A percentile compares a stretch with the other conserved stretches of the same genome.
These are phyloP conservation scores for Melanitta fusca DNA, from an alignment of 2,797 vertebrate species.

Conservation along the genomic window DNA sequence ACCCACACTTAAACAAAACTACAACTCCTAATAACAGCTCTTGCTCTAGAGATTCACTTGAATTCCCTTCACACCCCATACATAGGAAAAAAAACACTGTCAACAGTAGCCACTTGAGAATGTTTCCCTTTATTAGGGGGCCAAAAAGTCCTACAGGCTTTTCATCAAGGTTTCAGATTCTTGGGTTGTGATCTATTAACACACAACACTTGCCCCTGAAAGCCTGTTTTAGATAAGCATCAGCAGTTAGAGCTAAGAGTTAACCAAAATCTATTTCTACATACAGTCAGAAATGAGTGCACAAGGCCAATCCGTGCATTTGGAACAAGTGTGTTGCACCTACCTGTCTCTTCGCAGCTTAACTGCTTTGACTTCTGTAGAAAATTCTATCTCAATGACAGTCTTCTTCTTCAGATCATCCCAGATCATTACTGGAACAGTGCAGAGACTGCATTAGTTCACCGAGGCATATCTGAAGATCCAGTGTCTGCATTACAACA, in stretches of 20 bases:
- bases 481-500: neutral
- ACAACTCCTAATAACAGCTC: conserved; percentile 19
- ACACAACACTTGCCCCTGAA: neutral
- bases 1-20: neutral
- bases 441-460: neutral
- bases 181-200: neutral
- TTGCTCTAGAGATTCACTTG: neutral
- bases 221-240: neutral
- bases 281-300: neutral
- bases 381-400: conserved; percentile 98
- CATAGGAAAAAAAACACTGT: neutral
- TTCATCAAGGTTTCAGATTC: neutral
- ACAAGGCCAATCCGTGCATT: neutral
- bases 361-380: conserved; percentile 97
- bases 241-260: neutral
- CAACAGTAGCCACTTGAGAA: neutral
- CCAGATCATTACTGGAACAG: conserved; percentile 95
- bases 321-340: neutral
- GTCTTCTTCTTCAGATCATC: conserved; percentile 99
- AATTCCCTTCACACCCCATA: neutral
- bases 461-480: neutral
- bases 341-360: conserved; percentile 96
- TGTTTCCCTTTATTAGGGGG: neutral
- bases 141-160: neutral
- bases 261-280: neutral